phyloP scores from a whole-genome alignment of 23 tunicate genomes.

The Trididemnum nubilum region DNA sequence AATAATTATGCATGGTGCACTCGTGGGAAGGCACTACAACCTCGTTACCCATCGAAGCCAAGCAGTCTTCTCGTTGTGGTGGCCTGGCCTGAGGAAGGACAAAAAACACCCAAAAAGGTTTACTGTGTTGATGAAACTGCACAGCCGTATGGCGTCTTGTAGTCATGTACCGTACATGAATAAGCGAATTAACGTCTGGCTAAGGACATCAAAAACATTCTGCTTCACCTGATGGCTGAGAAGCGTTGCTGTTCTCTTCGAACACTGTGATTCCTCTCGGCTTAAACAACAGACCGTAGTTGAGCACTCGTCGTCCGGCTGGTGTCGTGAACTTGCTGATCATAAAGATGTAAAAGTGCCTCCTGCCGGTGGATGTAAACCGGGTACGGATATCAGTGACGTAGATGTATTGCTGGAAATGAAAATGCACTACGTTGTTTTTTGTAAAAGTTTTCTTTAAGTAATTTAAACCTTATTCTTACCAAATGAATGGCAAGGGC shows the following conservation, averaged over 20 bases:
- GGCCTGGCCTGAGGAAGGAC: no score
- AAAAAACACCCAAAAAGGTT: no score
- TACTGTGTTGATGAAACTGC: no score
- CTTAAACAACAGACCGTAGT: slow-evolving; percentile 16
- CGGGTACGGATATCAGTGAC: slow-evolving; percentile 61
- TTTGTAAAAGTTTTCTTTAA: neutral
- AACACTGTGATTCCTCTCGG: slow-evolving; percentile 66
- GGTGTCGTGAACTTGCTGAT: neutral
- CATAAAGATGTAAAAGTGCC: slow-evolving; percentile 39
- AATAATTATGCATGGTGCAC: no score
- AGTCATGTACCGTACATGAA: no score
- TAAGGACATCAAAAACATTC: no score
- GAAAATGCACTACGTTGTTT: neutral
- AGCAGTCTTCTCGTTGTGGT: no score
- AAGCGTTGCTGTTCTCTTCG: slow-evolving; percentile 4
- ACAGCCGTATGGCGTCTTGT: no score
- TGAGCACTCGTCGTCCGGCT: neutral
- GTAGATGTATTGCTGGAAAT: slow-evolving; percentile 54
- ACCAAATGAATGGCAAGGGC: slow-evolving; percentile 32
- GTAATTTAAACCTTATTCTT: neutral
- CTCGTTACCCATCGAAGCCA: no score
- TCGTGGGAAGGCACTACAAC: no score
- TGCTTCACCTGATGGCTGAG: slow-evolving; percentile 25
- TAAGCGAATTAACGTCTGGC: no score
- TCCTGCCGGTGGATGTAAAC: slow-evolving; percentile 24